Conservation (phyloP, 2,888 invertebrate genomes). For the Subacronicta megacephala region DNA sequence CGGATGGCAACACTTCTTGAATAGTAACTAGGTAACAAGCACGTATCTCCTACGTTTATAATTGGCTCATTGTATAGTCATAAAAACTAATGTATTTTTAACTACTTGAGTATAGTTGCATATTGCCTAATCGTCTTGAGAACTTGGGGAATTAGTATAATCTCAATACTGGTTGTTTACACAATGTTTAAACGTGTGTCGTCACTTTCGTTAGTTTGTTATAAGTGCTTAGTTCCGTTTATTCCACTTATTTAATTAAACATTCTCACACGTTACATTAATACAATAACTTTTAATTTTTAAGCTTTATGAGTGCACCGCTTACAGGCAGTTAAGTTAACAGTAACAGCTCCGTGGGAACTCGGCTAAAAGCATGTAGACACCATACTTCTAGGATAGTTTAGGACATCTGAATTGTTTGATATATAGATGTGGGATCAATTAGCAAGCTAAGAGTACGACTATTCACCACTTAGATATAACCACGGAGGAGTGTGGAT, state of each 20-base stretch:
- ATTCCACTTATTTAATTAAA: slow-evolving; percentile 87
- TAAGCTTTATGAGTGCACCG: slow-evolving; percentile 85
- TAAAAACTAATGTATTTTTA: slow-evolving; percentile 32
- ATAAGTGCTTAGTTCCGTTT: slow-evolving; percentile 77
- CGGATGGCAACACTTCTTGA: too few species aligned
- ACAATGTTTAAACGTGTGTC: slow-evolving; percentile 65
- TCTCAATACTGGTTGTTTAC: slow-evolving; percentile 63
- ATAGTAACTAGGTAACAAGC: too few species aligned
- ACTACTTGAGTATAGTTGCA: slow-evolving; percentile 20
- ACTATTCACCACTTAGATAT: too few species aligned
- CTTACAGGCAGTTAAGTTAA: slow-evolving; percentile 86
- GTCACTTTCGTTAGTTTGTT: slow-evolving; percentile 78
- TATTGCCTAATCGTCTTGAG: slow-evolving; percentile 69
- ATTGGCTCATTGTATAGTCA: slow-evolving; percentile 18
- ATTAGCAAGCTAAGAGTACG: too few species aligned
- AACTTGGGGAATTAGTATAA: slow-evolving; percentile 66
- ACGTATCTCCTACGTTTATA: background rate
- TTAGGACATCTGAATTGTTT: slow-evolving; percentile 30
- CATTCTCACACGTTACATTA: slow-evolving; percentile 87
- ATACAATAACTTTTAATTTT: slow-evolving; percentile 88
- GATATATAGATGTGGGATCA: too few species aligned
- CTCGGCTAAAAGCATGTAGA: slow-evolving; percentile 78
- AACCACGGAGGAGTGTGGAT: too few species aligned
- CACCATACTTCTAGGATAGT: slow-evolving; percentile 56
- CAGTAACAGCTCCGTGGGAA: slow-evolving; percentile 86